Evolutionary conservation across 2,113 vertebrate genomes (phyloP), one percentile per base, ranked within the genome.

Genomic region (Poeciliopsis retropinna): DNA sequence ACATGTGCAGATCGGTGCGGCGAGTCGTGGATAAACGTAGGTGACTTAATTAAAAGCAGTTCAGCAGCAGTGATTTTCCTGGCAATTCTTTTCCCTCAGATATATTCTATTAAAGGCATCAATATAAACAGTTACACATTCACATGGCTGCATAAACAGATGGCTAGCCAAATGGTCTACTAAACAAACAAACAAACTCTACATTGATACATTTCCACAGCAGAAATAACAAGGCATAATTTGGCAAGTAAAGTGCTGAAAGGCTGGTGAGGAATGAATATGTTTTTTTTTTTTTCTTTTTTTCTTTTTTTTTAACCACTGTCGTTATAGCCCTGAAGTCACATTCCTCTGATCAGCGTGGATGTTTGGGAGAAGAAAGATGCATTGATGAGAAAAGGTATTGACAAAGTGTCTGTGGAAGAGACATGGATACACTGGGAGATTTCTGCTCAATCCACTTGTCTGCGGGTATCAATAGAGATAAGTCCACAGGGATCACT

Each of bases 401-500:
- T 90, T 78, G 90, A 86, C 73, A 31, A 82, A 74, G 80, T 89
- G 88, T 85, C 84, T 31, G n/a, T 19, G 67, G 70, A 80, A 60
- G 63, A 75, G 70, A 77, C 15, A 19, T 6, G 27, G 76, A 81
- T 80, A 73, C 70, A 72, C 76, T 80, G 57, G 22, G 47, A 87
- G 74, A 78, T 87, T 76, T 77, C 70, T 80, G 47, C 73, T 84
- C 78, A 85, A 85, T 88, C 90, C 88, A 70, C 81, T 86, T 47
- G 66, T 89, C 71, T 85, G 31, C 0, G 19, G 57, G 71, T 85
- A 77, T 90, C 85, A 86, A 87, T 90, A 81, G 60, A 51, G 37
- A 65, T 76, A 79, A 1, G 67, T 75, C 87, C 78, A 60, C 9
- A 2, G 88, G 80, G 85, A 85, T 82, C 61, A 32, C n/a, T 72